Evolutionary conservation across 2,113 vertebrate genomes (phyloP), one percentile per base, ranked within the genome.

Genomic region (Ranitomeya imitator): DNA sequence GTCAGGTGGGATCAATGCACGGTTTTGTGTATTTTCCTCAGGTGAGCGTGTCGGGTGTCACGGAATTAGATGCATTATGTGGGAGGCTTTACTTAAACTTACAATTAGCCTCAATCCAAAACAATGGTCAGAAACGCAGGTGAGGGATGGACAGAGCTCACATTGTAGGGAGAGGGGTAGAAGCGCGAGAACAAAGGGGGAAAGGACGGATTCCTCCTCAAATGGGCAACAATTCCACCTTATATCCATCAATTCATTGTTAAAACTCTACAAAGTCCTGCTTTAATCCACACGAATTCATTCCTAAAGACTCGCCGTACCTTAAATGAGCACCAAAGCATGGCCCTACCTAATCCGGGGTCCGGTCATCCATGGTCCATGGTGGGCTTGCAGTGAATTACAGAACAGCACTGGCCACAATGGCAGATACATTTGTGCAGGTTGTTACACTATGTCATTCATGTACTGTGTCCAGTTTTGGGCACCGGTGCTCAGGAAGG

Each of bases 21-120:
- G n/a, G 57, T 18, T 52, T 31, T 45, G n/a, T 45, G 69, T 63
- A 74, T 61, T 15, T 73, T 26, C 45, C 55, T 37, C 79, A 83
- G 79, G 80, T 88, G 80, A 13, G 16, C 31, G 86, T 83, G 45
- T 88, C 79, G 26, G 54, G 69, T 88, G 61, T 73, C 86, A 31
- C 31, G 60, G 55, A 61, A 83, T 80, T 67, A n/a, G 13, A 60
- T 19, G 71, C 52, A 83, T 88, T 45, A 80, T 65, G 57, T 76
- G 14, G 73, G 71, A 59, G 89, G 89, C 71, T 21, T 80, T 89
- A 87, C 69, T 76, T 89, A 90, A 79, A 77, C 51, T 73, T 18
- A 26, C 65, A 55, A 52, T 88, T 90, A 90, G 74, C 85, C 69
- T 82, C 79, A 89, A 31, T 52, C 3, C n/a, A 21, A 51, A 67